Conservation (phyloP, 2,888 invertebrate genomes). For the Melikaiella ostensackeni region DNA sequence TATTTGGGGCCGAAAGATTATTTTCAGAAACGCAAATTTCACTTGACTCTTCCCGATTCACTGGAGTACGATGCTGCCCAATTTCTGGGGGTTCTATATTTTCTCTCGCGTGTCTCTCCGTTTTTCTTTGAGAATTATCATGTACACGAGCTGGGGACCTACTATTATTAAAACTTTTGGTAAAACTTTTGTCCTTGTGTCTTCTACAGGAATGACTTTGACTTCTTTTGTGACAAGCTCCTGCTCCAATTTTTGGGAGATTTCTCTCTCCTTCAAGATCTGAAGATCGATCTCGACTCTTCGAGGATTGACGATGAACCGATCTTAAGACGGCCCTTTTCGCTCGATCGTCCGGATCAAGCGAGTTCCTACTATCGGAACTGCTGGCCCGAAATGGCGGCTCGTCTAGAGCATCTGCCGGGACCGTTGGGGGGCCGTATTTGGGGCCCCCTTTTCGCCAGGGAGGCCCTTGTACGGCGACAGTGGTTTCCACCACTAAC, state of each 20-base stretch:
- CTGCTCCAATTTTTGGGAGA: slow-evolving; percentile 5
- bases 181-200: slow-evolving; percentile 4
- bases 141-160: not conserved
- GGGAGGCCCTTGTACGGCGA: slow-evolving; percentile 62
- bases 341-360: slow-evolving; percentile 27
- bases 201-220: slow-evolving; percentile 8
- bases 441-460: slow-evolving; percentile 67
- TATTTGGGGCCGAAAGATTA: not conserved
- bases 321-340: not conserved
- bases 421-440: slow-evolving; percentile 70
- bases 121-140: slow-evolving; percentile 8
- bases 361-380: slow-evolving; percentile 29
- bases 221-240: slow-evolving; percentile 1
- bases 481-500: slow-evolving; percentile 68
- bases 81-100: not conserved
- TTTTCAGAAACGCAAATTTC: not conserved
- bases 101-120: slow-evolving; percentile 7
- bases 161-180: not conserved
- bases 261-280: slow-evolving; percentile 20
- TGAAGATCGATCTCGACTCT: slow-evolving; percentile 1
- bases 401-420: slow-evolving; percentile 61
- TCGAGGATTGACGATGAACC: slow-evolving; percentile 5
- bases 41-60: slow-evolving; percentile 5
- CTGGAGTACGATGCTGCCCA: not conserved
- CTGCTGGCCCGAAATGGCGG: slow-evolving; percentile 49